Evolutionary conservation across 2,113 vertebrate species (phyloP).

Genomic region (Myiopsitta monachus): DNA sequence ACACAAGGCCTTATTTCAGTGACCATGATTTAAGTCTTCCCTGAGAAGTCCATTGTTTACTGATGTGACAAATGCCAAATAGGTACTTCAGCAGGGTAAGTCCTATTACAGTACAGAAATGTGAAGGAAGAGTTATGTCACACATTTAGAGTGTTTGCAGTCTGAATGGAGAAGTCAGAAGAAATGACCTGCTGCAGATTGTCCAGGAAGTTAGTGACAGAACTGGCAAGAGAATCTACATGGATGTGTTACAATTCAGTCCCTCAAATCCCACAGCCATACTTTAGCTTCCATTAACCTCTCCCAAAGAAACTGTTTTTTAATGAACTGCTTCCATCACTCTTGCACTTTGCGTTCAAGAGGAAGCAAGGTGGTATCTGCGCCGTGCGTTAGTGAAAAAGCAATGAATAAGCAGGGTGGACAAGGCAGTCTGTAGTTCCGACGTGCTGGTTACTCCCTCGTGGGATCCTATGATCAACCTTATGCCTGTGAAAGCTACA

Average conservation of each 20-base stretch:
- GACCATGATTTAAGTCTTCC: background rate
- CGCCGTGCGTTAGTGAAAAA: background rate
- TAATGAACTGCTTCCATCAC: background rate
- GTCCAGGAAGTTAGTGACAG: background rate
- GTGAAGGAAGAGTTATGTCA: background rate
- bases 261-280: background rate
- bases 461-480: background rate
- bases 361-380: background rate
- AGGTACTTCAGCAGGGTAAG: background rate
- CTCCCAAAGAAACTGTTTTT: background rate
- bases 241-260: background rate
- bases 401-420: background rate
- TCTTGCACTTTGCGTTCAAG: background rate
- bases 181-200: background rate
- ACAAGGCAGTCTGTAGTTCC: background rate
- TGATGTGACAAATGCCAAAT: background rate
- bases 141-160: background rate
- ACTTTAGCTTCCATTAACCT: background rate
- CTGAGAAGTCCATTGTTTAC: background rate
- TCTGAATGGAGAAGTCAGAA: background rate
- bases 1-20: background rate
- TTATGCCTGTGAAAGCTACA: background rate
- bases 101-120: background rate
- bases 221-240: background rate
- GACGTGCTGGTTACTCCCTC: background rate